Percentiles rank a stretch among this genome's conserved stretches.
phyloP scores from a whole-genome alignment of 2,888 invertebrate genomes.

The Dolomedes plantarius region DNA sequence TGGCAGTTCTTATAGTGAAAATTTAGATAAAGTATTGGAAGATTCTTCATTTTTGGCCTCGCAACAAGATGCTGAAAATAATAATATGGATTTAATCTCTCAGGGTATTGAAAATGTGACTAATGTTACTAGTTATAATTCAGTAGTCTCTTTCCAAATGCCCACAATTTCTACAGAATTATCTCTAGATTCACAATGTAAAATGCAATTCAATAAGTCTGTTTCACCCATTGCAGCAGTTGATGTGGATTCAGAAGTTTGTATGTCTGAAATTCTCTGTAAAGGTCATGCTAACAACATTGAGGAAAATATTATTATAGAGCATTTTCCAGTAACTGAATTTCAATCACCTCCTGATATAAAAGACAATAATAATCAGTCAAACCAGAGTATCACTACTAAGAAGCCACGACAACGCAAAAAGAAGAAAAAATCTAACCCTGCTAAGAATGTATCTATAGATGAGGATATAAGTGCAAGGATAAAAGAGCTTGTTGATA shows the following conservation, averaged over 20 bases:
- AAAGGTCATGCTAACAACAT: conserved; percentile 15
- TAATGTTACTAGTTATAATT: conserved; percentile 14
- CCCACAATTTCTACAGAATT: conserved; percentile 31
- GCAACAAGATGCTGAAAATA: conserved; percentile 68
- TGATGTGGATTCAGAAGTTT: conserved; percentile 50
- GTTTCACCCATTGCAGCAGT: conserved; percentile 19
- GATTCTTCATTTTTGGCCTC: conserved; percentile 66
- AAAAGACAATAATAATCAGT: neutral
- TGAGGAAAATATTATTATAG: conserved; percentile 39
- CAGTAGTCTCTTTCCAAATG: neutral
- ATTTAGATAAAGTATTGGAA: conserved; percentile 56
- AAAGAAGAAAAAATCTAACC: conserved; percentile 26
- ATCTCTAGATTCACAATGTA: conserved; percentile 41
- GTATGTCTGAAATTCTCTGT: conserved; percentile 34
- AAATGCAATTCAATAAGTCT: conserved; percentile 27
- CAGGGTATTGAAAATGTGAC: conserved; percentile 16
- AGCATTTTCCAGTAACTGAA: neutral
- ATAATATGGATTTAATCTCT: conserved; percentile 39
- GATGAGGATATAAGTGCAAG: neutral
- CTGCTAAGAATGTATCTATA: neutral
- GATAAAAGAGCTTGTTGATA: neutral
- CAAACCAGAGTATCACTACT: neutral
- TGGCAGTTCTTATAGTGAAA: conserved; percentile 31
- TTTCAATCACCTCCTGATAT: neutral
- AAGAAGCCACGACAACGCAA: neutral